Base-by-base conservation (phyloP, 2,113 vertebrate species). In the Sterna hirundo region DNA sequence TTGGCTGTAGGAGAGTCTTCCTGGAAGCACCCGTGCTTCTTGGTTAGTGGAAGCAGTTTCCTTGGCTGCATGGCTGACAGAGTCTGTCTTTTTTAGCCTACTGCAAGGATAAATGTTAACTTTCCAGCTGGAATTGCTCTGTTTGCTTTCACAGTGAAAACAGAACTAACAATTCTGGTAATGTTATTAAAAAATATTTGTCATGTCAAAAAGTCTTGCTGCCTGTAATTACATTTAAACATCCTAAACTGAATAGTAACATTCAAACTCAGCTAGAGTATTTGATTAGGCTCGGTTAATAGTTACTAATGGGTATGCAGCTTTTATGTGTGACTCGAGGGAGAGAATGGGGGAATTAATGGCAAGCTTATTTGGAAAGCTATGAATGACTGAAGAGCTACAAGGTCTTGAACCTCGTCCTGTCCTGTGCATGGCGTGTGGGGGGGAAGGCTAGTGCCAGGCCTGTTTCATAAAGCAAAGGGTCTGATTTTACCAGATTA, bases 151-250 rank as follows among this genome's bases (percentile, higher is more conserved):
- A 66, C 91, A 80, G 70, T 32, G 60, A 90, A 94, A 96, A 95
- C 82, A 97, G 96, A 97, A 96, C 91, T 95, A 97, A 97, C 95
- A 91, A 95, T 97, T 76, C 91, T 94, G 89, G 96, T 97, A 95
- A 95, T 93, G 92, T 97, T 96, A 97, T 97, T 97, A 95, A 95
- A 96, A 97, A 97, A 95, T 97, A 96, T 96, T 97, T 96, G 91
- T 97, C 94, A 95, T 96, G 96, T 97, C 96, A 95, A 94, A 91
- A 94, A 93, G 79, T 95, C 96, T 97, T 95, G 93, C 92, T 93
- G 96, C 93, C 94, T 97, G 71, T 97, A 97, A 97, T 97, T 96
- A 88, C 14, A 13, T 97, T 97, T 96, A 97, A 96, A 89, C 85
- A 96, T 94, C 95, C 71, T 89, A 92, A 96, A 97, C 94, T 88